These are phyloP conservation scores for Allophyes oxyacanthae DNA, from an alignment of 2,888 invertebrate species.

Conservation along the genomic window DNA sequence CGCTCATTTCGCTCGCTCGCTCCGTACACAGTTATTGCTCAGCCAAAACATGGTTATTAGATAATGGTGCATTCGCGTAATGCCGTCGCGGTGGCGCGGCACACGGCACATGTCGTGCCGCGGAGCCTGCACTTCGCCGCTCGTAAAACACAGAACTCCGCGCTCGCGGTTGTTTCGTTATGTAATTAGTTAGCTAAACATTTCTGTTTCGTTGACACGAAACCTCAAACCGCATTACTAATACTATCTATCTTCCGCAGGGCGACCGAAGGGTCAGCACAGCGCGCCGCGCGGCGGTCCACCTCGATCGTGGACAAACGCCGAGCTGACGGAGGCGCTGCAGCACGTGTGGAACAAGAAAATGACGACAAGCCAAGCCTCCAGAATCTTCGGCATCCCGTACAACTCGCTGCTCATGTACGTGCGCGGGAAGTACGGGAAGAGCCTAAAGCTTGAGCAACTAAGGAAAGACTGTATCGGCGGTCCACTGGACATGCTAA, in stretches of 20 bases:
- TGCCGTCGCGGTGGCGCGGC: slow-evolving; percentile 69
- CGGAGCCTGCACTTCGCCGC: slow-evolving; percentile 69
- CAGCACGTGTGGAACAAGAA: slow-evolving; percentile 99
- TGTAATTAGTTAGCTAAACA: slow-evolving; percentile 77
- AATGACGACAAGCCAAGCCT: slow-evolving; percentile 98
- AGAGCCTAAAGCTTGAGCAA: slow-evolving; percentile 96
- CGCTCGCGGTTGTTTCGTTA: slow-evolving; percentile 63
- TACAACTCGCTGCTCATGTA: slow-evolving; percentile 98
- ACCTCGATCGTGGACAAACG: slow-evolving; percentile 97
- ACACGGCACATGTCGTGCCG: slow-evolving; percentile 85
- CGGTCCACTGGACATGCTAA: slow-evolving; percentile 93
- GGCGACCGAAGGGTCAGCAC: slow-evolving; percentile 96
- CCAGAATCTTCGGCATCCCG: slow-evolving; percentile 97
- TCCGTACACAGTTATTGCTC: slow-evolving; percentile 73
- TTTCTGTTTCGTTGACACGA: slow-evolving; percentile 67
- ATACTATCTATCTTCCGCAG: slow-evolving; percentile 76
- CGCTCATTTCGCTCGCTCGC: slow-evolving; percentile 81
- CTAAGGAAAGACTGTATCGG: slow-evolving; percentile 96
- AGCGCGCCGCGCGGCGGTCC: slow-evolving; percentile 97
- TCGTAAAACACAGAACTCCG: slow-evolving; percentile 79
- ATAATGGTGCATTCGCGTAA: slow-evolving; percentile 82
- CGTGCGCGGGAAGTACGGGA: slow-evolving; percentile 97
- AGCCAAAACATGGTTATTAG: slow-evolving; percentile 85
- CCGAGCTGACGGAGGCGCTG: slow-evolving; percentile 96
- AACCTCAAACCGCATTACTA: slow-evolving; percentile 53